These are phyloP conservation scores for Pterostichus madidus DNA, from an alignment of 2,888 invertebrate species.

Conservation along the genomic window DNA sequence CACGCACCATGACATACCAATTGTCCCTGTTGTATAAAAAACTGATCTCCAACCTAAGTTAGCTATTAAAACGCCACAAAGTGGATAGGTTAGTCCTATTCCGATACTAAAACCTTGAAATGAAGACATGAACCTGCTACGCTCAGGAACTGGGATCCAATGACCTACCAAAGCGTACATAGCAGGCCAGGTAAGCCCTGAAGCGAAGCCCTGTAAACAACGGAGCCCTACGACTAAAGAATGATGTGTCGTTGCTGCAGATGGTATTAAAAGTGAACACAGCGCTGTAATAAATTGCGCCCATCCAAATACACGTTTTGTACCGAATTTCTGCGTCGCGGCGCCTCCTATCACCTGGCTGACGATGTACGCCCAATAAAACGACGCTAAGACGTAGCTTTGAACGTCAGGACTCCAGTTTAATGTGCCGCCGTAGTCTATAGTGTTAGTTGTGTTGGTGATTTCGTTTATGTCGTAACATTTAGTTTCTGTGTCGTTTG, in stretches of 20 bases:
- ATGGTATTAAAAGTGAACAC: slow-evolving; percentile 84
- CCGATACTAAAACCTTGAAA: slow-evolving; percentile 88
- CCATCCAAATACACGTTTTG: slow-evolving; percentile 85
- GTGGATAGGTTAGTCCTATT: slow-evolving; percentile 85
- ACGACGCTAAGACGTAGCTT: slow-evolving; percentile 83
- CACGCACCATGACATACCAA: slow-evolving; percentile 82
- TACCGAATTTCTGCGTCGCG: slow-evolving; percentile 85
- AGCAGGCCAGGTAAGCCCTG: slow-evolving; percentile 87
- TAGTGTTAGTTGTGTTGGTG: not conserved
- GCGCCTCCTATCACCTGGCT: slow-evolving; percentile 85
- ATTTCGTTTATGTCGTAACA: slow-evolving; percentile 6
- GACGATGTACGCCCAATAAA: slow-evolving; percentile 87
- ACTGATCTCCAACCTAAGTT: slow-evolving; percentile 84
- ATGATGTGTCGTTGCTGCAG: slow-evolving; percentile 82
- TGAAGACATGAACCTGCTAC: slow-evolving; percentile 87
- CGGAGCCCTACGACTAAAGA: slow-evolving; percentile 81
- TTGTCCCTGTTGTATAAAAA: slow-evolving; percentile 85
- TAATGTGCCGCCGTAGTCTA: slow-evolving; percentile 79
- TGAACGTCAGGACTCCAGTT: slow-evolving; percentile 84
- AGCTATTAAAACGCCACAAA: slow-evolving; percentile 85
- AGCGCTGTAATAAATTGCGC: slow-evolving; percentile 85
- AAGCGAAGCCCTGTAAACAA: slow-evolving; percentile 39
- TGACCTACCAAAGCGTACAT: slow-evolving; percentile 87
- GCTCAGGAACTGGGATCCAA: slow-evolving; percentile 86
- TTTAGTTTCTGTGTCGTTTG: slow-evolving; percentile 70